Conservation (phyloP, 2,113 vertebrate species). For the Apteryx owenii region DNA sequence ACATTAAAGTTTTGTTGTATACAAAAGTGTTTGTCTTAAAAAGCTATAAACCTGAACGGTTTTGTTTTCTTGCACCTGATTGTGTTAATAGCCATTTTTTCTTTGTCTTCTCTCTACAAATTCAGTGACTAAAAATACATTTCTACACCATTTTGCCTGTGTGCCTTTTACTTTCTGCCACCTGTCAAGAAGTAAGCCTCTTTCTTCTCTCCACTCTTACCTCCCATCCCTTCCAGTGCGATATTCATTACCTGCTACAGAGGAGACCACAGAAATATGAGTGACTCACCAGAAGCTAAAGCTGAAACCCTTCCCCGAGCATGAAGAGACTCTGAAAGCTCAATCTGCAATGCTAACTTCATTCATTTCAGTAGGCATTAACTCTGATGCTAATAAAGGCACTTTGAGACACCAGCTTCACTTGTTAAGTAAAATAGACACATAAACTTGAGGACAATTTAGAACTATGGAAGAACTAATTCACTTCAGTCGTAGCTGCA, state of each 20-base stretch:
- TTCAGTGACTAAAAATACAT: background rate
- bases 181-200: background rate
- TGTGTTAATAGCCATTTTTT: background rate
- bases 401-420: background rate
- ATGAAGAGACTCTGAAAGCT: background rate
- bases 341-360: background rate
- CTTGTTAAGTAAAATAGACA: background rate
- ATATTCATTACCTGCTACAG: background rate
- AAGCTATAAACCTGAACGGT: background rate
- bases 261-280: background rate
- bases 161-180: background rate
- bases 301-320: background rate
- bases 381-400: background rate
- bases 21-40: background rate
- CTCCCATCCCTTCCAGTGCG: background rate
- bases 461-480: background rate
- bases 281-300: background rate
- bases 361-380: background rate
- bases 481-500: background rate
- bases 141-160: background rate
- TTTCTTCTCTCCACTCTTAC: background rate
- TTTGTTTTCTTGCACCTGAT: background rate
- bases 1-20: background rate
- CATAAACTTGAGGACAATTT: background rate
- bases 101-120: background rate